These are phyloP conservation scores for Crotalus horridus DNA, from an alignment of 2,113 vertebrate species.

Conservation along the genomic window DNA sequence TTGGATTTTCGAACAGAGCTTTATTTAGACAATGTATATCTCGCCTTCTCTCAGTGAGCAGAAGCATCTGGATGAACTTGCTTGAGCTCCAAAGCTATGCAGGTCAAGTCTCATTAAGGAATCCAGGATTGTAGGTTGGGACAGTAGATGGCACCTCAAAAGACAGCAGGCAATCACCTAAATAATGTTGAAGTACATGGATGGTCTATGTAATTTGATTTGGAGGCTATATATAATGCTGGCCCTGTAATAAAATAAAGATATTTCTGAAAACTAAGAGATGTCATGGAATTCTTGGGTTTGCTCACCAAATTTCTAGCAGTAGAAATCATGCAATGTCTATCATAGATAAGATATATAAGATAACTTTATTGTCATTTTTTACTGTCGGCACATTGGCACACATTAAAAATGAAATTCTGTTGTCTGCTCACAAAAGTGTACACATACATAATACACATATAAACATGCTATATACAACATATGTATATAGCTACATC, in stretches of 20 bases:
- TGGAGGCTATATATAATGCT: not conserved
- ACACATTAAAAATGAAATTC: no score
- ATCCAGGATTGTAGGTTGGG: not conserved
- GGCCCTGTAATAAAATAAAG: not conserved
- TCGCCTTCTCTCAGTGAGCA: not conserved
- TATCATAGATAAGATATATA: not conserved
- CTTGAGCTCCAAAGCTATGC: not conserved
- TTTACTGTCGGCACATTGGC: no score
- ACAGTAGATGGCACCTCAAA: not conserved
- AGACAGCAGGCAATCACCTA: not conserved
- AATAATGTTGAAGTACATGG: not conserved
- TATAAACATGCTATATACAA: no score
- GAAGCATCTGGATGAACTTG: not conserved
- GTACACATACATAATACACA: no score
- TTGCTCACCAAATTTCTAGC: not conserved
- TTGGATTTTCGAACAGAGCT: conserved; percentile 14
- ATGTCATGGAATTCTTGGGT: not conserved
- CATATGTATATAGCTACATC: no score
- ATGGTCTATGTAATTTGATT: not conserved
- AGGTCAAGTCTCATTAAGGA: not conserved
- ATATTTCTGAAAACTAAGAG: not conserved
- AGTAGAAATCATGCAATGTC: not conserved
- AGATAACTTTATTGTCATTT: no score
- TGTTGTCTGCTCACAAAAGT: no score
- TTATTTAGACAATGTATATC: conserved; percentile 5